phyloP scores from a whole-genome alignment of 2,797 vertebrate species.

The Acridotheres tristis region DNA sequence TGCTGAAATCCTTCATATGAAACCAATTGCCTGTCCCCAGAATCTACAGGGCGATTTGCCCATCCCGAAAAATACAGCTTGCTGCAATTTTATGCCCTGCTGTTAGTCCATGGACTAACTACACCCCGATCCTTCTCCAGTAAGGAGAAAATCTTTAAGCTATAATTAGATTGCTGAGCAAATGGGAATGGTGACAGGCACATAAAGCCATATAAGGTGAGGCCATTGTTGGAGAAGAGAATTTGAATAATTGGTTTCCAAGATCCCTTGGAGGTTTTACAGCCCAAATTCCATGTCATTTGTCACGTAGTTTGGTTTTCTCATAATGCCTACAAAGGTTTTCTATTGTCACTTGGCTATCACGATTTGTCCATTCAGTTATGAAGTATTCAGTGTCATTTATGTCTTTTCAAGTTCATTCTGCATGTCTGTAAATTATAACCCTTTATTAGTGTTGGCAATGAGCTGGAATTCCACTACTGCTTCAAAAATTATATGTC shows the following conservation, averaged over 20 bases:
- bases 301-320: background rate
- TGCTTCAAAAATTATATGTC: background rate
- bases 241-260: background rate
- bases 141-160: background rate
- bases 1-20: background rate
- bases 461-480: conserved; percentile 3
- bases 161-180: background rate
- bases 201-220: background rate
- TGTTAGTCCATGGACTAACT: background rate
- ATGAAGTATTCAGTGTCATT: background rate
- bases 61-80: background rate
- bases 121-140: background rate
- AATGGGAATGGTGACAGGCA: background rate
- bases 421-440: conserved; percentile 8
- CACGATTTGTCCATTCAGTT: background rate
- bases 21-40: background rate
- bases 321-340: background rate
- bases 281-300: background rate
- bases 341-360: background rate
- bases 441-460: conserved; percentile 10
- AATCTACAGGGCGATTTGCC: background rate
- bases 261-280: background rate
- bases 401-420: conserved; percentile 34
- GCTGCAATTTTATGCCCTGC: rapidly evolving
- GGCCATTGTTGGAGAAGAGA: background rate